Evolutionary conservation across 2,113 vertebrate species (phyloP).

Genomic region (Muntiacus reevesi): DNA sequence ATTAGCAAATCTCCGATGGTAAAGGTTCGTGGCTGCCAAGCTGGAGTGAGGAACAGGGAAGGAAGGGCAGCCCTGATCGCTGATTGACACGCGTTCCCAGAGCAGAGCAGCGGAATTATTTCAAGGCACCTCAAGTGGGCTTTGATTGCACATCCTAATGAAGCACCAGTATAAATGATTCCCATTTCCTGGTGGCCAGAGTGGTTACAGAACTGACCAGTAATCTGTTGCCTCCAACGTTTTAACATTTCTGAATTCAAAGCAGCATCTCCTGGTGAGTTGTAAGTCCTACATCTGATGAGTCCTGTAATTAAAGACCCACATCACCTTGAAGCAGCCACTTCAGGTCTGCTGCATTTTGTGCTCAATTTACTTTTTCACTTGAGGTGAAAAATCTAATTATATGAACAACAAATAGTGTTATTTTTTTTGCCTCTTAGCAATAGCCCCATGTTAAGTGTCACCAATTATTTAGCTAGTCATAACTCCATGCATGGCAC

Average conservation of each 20-base stretch:
- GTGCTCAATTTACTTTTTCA: constrained; percentile 66
- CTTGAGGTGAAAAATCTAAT: constrained; percentile 63
- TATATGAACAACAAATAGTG: constrained; percentile 53
- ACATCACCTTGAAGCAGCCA: constrained; percentile 42
- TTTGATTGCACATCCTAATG: constrained; percentile 48
- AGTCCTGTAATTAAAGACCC: constrained; percentile 50
- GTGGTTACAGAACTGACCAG: constrained; percentile 14
- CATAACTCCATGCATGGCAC: constrained; percentile 14
- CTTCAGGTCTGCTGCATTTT: constrained; percentile 48
- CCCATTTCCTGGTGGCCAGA: constrained; percentile 31
- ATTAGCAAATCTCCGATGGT: constrained; percentile 66
- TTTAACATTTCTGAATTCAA: constrained; percentile 55
- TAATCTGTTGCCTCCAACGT: neutral
- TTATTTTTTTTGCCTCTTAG: constrained; percentile 36
- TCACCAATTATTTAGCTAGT: constrained; percentile 57
- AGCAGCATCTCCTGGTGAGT: neutral
- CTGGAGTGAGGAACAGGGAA: neutral
- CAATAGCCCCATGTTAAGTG: constrained; percentile 54
- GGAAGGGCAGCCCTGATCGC: neutral
- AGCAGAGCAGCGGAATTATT: constrained; percentile 31
- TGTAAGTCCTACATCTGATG: constrained; percentile 24
- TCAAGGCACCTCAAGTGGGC: constrained; percentile 47
- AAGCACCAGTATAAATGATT: constrained; percentile 45
- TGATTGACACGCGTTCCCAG: constrained; percentile 35
- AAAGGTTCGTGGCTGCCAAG: constrained; percentile 7